Evolutionary conservation across 2,797 vertebrate species (phyloP).

Genomic region (Jordanella pulchra): DNA sequence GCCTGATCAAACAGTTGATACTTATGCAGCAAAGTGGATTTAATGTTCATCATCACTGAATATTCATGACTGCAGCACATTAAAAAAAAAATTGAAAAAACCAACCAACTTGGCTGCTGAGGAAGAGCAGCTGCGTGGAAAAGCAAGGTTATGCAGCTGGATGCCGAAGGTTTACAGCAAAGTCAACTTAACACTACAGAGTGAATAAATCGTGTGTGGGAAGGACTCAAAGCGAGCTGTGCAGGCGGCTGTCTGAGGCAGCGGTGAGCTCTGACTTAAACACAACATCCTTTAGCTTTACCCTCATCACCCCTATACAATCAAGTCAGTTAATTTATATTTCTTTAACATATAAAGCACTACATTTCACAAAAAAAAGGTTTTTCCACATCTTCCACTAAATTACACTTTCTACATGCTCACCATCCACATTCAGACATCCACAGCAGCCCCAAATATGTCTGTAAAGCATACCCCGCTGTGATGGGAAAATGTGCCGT

Average conservation of each 20-base stretch:
- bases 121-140: slow-evolving; percentile 67
- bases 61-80: slow-evolving; percentile 27
- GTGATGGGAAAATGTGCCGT: slow-evolving; percentile 47
- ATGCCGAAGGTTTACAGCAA: slow-evolving; percentile 57
- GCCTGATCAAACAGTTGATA: slow-evolving; percentile 11
- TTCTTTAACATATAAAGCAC: slow-evolving; percentile 21
- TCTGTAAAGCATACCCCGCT: slow-evolving; percentile 41
- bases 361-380: slow-evolving; percentile 19
- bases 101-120: slow-evolving; percentile 53
- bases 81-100: slow-evolving; percentile 40
- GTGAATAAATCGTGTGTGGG: slow-evolving; percentile 72
- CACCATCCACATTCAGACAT: slow-evolving; percentile 17
- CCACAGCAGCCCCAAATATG: slow-evolving; percentile 55
- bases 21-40: slow-evolving; percentile 41
- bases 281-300: slow-evolving; percentile 21
- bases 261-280: slow-evolving; percentile 36
- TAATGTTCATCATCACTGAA: slow-evolving; percentile 28
- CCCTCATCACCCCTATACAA: slow-evolving; percentile 14
- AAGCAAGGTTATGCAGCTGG: slow-evolving; percentile 67
- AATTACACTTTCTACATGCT: slow-evolving; percentile 23
- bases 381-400: slow-evolving; percentile 10
- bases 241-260: slow-evolving; percentile 68
- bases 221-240: slow-evolving; percentile 62
- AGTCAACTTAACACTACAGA: slow-evolving; percentile 64
- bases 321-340: slow-evolving; percentile 3